These are phyloP conservation scores for Biston betularia DNA, from an alignment of 2,888 invertebrate species.

Conservation along the genomic window DNA sequence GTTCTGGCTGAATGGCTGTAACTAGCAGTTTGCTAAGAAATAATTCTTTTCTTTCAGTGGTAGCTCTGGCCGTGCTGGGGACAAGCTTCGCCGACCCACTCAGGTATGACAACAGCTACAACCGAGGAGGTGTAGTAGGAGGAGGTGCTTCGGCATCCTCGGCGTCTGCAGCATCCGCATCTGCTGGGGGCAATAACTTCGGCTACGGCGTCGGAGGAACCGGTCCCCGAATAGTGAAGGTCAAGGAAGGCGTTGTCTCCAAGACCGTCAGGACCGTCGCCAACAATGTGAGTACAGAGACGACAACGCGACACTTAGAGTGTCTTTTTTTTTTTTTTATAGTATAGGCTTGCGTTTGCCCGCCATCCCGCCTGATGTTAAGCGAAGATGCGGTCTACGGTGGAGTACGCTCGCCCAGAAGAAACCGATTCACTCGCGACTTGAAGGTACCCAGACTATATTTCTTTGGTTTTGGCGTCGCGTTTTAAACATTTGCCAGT, in stretches of 20 bases:
- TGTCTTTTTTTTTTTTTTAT: too few species aligned
- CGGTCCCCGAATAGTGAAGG: not conserved
- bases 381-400: too few species aligned
- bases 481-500: too few species aligned
- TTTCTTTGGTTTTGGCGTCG: too few species aligned
- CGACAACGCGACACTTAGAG: not conserved
- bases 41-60: not conserved
- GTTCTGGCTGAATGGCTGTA: too few species aligned
- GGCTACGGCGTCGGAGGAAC: not conserved
- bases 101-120: not conserved
- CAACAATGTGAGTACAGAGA: not conserved
- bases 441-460: too few species aligned
- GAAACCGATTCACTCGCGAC: too few species aligned
- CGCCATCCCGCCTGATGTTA: too few species aligned
- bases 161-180: not conserved
- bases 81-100: constrained; percentile 7
- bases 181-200: not conserved
- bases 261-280: constrained; percentile 1
- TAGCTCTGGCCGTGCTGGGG: constrained; percentile 11
- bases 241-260: not conserved
- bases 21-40: too few species aligned
- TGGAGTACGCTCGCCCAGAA: too few species aligned
- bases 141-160: not conserved
- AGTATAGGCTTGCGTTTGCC: too few species aligned
- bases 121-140: too few species aligned